Evolutionary conservation across 1,140 invertebrate species (phyloP).

Genomic region (Nymphalis io): DNA sequence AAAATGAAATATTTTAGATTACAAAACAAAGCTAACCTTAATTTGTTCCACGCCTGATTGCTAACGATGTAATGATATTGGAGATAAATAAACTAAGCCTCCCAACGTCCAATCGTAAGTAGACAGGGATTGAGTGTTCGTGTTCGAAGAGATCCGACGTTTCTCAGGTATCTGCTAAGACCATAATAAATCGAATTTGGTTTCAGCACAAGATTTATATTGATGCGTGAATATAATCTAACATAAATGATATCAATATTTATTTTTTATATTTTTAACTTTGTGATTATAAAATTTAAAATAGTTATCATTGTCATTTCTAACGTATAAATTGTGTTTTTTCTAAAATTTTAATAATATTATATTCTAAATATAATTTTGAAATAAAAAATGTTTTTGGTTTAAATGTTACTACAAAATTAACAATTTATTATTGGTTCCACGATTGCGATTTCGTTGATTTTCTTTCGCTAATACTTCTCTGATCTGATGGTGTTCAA

Average conservation of each 20-base stretch:
- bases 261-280: no score
- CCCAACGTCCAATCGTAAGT: slow-evolving; percentile 19
- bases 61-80: not conserved
- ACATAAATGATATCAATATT: not conserved
- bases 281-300: no score
- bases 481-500: no score
- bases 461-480: no score
- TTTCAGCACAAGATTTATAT: slow-evolving; percentile 22
- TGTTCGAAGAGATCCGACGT: slow-evolving; percentile 15
- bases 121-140: slow-evolving; percentile 22
- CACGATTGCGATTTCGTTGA: no score
- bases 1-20: not conserved
- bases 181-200: slow-evolving; percentile 25
- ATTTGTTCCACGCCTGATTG: not conserved
- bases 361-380: no score
- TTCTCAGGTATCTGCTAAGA: slow-evolving; percentile 26
- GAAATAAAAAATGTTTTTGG: no score
- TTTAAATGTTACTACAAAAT: no score
- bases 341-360: no score
- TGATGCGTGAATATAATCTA: slow-evolving; percentile 15
- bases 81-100: slow-evolving; percentile 22
- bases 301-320: no score
- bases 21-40: not conserved
- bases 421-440: no score
- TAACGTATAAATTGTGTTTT: no score